Conservation (phyloP, 2,113 vertebrate species). For the Lophura nycthemera region DNA sequence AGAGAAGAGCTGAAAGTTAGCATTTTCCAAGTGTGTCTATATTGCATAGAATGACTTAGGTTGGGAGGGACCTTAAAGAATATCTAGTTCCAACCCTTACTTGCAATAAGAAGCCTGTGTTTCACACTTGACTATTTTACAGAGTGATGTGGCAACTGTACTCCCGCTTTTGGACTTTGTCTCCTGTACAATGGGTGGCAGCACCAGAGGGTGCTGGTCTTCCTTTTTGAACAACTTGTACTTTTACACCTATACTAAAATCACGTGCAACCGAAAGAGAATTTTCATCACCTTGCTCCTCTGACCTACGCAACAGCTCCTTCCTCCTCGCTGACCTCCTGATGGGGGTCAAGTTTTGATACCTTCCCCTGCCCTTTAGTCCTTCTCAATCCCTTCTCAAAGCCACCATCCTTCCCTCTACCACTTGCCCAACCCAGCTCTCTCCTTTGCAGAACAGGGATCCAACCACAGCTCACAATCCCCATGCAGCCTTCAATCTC, state of each 20-base stretch:
- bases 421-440: neutral
- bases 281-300: accelerated
- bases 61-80: neutral
- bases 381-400: neutral
- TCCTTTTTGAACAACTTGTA: neutral
- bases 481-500: no score
- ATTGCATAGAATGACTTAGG: neutral
- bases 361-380: neutral
- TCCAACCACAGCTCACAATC: neutral
- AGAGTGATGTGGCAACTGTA: neutral
- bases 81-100: neutral
- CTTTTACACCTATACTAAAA: neutral
- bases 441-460: neutral
- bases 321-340: neutral
- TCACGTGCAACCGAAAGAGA: neutral
- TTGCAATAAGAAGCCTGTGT: neutral
- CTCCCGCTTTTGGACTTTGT: neutral
- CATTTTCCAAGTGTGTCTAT: neutral
- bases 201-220: accelerated
- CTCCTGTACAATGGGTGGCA: neutral
- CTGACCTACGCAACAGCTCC: neutral
- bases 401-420: neutral
- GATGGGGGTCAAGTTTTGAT: neutral
- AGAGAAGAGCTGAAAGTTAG: neutral
- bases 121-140: neutral